Evolutionary conservation across 1,140 invertebrate genomes (phyloP).

Genomic region (Arion vulgaris): DNA sequence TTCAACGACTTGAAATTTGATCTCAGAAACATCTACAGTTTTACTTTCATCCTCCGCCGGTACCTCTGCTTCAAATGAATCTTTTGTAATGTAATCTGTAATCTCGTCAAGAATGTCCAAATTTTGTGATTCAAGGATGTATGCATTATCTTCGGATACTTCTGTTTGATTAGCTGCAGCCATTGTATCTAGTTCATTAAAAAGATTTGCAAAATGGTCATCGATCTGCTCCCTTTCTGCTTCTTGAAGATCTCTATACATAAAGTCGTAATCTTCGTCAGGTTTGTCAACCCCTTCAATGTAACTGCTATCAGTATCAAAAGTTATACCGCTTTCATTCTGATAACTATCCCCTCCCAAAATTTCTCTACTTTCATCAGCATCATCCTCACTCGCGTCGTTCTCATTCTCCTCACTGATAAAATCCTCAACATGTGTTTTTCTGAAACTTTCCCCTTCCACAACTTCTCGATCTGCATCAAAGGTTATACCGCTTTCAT

Average conservation of each 20-base stretch:
- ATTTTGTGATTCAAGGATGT: background rate
- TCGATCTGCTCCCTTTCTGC: too few relatives aligned
- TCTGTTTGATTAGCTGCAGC: background rate
- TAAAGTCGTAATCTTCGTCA: too few relatives aligned
- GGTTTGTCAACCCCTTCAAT: too few relatives aligned
- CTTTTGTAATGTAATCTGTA: background rate
- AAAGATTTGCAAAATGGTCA: background rate
- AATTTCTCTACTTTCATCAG: background rate
- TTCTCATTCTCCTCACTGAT: background rate
- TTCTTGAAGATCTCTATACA: too few relatives aligned
- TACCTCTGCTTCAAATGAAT: background rate
- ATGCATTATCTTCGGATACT: background rate
- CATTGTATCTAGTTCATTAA: background rate
- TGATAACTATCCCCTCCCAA: background rate
- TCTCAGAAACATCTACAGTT: background rate
- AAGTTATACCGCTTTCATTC: background rate
- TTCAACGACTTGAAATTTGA: background rate
- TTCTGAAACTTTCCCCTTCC: constrained; percentile 60
- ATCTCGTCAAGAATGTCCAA: too few relatives aligned
- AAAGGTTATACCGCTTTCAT: too few relatives aligned
- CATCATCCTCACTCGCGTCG: background rate
- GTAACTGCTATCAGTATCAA: too few relatives aligned
- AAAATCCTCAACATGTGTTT: constrained; percentile 52
- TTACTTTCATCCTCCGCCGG: background rate
- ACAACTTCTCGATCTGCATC: constrained; percentile 54